Evolutionary conservation across 2,797 vertebrate genomes (phyloP).

Genomic region (Anas acuta): DNA sequence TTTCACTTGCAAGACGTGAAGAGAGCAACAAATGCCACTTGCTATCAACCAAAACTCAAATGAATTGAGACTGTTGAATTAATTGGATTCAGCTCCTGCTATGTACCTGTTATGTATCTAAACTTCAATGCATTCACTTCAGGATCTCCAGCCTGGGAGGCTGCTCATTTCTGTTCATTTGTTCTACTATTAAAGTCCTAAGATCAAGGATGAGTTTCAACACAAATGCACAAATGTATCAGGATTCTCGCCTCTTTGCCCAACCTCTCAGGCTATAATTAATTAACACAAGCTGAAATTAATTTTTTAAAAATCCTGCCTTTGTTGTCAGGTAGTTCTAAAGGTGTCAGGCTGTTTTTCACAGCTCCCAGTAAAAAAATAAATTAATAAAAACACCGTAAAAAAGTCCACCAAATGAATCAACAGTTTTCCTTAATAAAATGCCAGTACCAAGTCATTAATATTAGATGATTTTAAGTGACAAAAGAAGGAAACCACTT

Average conservation of each 20-base stretch:
- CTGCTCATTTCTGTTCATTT: background rate
- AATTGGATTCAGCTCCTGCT: background rate
- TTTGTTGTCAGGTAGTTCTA: background rate
- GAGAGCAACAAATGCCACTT: background rate
- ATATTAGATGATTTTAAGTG: background rate
- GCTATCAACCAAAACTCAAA: background rate
- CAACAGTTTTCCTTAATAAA: background rate
- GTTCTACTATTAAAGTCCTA: background rate
- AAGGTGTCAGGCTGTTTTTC: background rate
- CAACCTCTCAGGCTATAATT: too few relatives aligned
- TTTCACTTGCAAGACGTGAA: accelerated
- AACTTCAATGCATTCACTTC: background rate
- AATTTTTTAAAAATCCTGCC: background rate
- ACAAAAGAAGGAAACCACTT: background rate
- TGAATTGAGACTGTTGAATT: background rate
- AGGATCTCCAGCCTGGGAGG: background rate
- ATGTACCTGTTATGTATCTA: background rate
- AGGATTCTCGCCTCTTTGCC: background rate
- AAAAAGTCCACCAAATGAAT: background rate
- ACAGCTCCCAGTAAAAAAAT: background rate
- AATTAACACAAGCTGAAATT: background rate
- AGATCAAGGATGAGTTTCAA: background rate
- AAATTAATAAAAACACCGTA: background rate
- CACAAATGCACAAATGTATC: background rate
- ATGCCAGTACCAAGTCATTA: background rate